Evolutionary conservation across 2,888 invertebrate species (phyloP).

Genomic region (Eupithecia tripunctaria): DNA sequence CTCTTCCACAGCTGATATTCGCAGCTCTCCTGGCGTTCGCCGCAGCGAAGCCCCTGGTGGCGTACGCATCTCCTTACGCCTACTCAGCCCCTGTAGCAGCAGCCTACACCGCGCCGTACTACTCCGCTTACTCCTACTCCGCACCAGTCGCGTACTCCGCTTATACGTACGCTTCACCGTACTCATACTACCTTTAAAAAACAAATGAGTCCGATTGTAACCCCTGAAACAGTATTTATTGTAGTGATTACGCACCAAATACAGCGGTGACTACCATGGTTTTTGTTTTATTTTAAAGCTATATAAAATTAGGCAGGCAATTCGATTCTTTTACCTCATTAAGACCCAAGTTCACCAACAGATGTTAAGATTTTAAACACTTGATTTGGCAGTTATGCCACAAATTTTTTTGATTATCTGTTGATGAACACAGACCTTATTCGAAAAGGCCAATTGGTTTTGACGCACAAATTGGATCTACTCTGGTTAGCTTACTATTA

Average conservation of each 20-base stretch:
- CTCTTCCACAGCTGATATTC: slow-evolving; percentile 75
- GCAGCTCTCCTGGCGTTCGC: slow-evolving; percentile 80
- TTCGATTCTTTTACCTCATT: too few species aligned
- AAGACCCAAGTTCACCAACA: too few species aligned
- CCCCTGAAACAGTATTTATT: background rate
- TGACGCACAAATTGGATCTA: too few species aligned
- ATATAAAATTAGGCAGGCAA: too few species aligned
- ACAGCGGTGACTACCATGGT: background rate
- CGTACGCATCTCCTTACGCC: slow-evolving; percentile 60
- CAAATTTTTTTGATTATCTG: too few species aligned
- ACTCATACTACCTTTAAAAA: background rate
- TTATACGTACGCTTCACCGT: slow-evolving; percentile 1
- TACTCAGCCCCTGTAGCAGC: slow-evolving; percentile 62
- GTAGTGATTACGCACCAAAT: background rate
- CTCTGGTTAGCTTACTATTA: too few species aligned
- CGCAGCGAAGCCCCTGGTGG: slow-evolving; percentile 56
- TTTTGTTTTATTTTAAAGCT: background rate
- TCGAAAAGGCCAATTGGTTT: too few species aligned
- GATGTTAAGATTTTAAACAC: too few species aligned
- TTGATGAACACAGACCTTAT: too few species aligned
- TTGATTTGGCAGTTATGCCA: too few species aligned
- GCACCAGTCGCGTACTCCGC: background rate
- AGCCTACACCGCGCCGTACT: slow-evolving; percentile 58
- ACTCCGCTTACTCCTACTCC: slow-evolving; percentile 62
- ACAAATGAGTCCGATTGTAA: background rate